Conservation (phyloP, 2,888 invertebrate genomes). For the Microdon myrmicae region DNA sequence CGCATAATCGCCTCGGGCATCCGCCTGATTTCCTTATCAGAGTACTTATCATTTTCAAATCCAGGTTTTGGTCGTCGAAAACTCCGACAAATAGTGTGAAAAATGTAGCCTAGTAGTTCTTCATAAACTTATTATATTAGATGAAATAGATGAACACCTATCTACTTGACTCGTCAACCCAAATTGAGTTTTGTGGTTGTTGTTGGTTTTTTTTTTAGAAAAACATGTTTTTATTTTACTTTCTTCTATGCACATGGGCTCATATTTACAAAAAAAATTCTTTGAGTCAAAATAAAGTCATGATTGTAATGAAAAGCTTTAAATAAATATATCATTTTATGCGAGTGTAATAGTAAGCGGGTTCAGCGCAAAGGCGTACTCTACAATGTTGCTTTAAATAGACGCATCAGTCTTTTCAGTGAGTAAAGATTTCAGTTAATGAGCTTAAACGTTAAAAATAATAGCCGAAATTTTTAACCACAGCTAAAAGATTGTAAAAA, state of each 20-base stretch:
- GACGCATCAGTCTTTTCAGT: no score
- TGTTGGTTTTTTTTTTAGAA: constrained; percentile 6
- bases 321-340: background rate
- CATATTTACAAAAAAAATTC: background rate
- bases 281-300: background rate
- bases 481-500: background rate
- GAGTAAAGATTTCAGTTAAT: constrained; percentile 3
- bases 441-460: no score
- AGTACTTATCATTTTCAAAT: no score
- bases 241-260: background rate
- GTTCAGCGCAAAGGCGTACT: background rate
- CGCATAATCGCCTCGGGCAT: no score
- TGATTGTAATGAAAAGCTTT: background rate
- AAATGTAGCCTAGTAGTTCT: no score
- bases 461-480: constrained; percentile 12
- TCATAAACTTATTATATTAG: no score
- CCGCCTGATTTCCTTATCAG: no score
- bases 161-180: no score
- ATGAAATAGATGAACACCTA: no score
- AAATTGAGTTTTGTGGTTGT: background rate
- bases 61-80: no score
- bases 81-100: no score
- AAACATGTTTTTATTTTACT: constrained; percentile 3
- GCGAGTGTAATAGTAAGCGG: background rate
- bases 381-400: background rate